Base-by-base conservation (phyloP, 2,888 invertebrate species). In the Ischnus inquisitorius region DNA sequence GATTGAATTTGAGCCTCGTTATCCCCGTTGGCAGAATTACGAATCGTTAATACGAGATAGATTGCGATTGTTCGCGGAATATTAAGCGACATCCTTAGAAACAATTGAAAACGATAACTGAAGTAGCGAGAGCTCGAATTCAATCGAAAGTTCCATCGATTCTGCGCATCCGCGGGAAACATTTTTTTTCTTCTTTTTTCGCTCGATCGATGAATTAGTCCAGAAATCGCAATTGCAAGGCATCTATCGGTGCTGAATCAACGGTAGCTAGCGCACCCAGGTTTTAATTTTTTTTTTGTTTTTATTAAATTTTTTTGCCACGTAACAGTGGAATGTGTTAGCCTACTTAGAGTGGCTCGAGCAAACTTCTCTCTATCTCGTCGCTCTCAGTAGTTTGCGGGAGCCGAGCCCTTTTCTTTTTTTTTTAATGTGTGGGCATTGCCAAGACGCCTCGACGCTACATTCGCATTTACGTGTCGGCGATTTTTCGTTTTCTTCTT, bases 321-420 rank as follows among this genome's bases (percentile, higher is more conserved):
- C 89, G 86, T 89, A 87, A 85, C 87, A 88, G 88, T 91, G 92
- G 92, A 92, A 92, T 92, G 92, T 92, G 65, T 86, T 87, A 75
- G 83, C 72, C 84, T 85, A 86, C 19, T 72, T 77, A 78, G 75
- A 83, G 75, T 85, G 87, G 86, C 88, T 85, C 87, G 41, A 72
- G 84, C 86, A 85, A 82, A 87, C 79, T 82, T 82, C 64, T 81
- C 19, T 43, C 43, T 82, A 51, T 81, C 19, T 43, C 43, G 5
- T 46, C 19, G 48, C 76, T 65, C 12, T 57, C 19, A 46, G 79
- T 79, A 86, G 83, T 87, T 87, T 83, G 80, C 85, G 54, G 48
- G 86, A 84, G 87, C 76, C 85, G 75, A 72, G 68, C 83, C 82
- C 80, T 71, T 79, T 12, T 54, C 25, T 12, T 48, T 71, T 28